Evolutionary conservation across 2,888 invertebrate genomes (phyloP).

Genomic region (Leptinotarsa rubiginosa): DNA sequence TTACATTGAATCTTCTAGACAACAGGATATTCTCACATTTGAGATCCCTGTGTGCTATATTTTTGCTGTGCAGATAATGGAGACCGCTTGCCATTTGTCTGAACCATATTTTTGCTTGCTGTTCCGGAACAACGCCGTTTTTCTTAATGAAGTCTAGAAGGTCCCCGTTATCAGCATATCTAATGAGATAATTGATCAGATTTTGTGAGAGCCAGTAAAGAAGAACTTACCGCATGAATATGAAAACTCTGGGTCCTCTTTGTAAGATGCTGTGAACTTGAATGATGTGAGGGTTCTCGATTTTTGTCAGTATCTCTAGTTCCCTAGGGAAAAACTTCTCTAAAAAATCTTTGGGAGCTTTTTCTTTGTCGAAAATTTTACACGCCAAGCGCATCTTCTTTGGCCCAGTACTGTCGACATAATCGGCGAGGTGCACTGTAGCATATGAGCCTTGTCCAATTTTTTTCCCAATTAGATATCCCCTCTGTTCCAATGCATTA

Average conservation of each 20-base stretch:
- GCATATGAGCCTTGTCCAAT: conserved; percentile 94
- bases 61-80: conserved; percentile 84
- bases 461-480: conserved; percentile 82
- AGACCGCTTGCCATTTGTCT: conserved; percentile 86
- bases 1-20: conserved; percentile 87
- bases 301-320: conserved; percentile 87
- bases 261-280: conserved; percentile 89
- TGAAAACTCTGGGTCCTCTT: conserved; percentile 85
- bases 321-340: conserved; percentile 95
- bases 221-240: conserved; percentile 79
- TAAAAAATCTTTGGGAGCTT: conserved; percentile 89
- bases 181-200: conserved; percentile 39
- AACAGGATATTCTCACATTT: conserved; percentile 93
- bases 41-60: conserved; percentile 91
- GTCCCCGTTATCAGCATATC: conserved; percentile 90
- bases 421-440: conserved; percentile 88
- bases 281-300: conserved; percentile 91
- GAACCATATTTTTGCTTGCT: conserved; percentile 86
- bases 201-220: not conserved
- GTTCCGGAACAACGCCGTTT: conserved; percentile 81
- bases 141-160: conserved; percentile 85
- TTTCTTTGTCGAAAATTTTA: conserved; percentile 91
- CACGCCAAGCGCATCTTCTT: conserved; percentile 84
- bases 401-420: conserved; percentile 77
- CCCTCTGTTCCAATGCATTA: conserved; percentile 85